phyloP scores from a whole-genome alignment of 2,113 vertebrate species.

The Podarcis muralis region DNA sequence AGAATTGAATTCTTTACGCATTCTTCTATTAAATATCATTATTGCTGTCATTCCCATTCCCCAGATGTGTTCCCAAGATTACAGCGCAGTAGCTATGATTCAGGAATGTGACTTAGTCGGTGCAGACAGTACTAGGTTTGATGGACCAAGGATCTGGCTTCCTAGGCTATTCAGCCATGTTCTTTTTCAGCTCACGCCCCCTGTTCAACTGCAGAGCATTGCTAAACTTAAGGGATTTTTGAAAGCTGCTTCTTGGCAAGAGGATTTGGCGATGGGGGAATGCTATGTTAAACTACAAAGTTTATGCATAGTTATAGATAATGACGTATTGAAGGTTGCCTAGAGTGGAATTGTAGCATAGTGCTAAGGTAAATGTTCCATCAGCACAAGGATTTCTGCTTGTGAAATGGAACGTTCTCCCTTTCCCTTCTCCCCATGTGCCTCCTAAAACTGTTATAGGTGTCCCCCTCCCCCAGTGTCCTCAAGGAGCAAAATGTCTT shows the following conservation, averaged over 20 bases:
- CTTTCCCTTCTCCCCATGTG: too few relatives aligned
- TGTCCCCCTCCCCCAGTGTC: too few relatives aligned
- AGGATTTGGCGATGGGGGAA: not conserved
- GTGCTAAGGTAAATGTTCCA: too few relatives aligned
- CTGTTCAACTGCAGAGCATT: not conserved
- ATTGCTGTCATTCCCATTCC: not conserved
- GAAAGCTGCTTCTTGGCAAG: not conserved
- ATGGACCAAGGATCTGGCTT: not conserved
- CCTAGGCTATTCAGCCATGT: not conserved
- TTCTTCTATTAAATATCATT: not conserved
- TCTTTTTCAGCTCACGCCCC: not conserved
- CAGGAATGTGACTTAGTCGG: not conserved
- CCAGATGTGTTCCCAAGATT: not conserved
- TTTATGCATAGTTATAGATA: not conserved
- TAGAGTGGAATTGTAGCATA: too few relatives aligned
- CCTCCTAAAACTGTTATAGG: too few relatives aligned
- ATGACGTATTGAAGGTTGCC: not conserved
- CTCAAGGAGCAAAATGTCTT: too few relatives aligned
- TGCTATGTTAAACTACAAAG: not conserved
- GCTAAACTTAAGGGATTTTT: not conserved
- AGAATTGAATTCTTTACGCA: slow-evolving; percentile 23
- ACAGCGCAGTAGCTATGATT: too few relatives aligned
- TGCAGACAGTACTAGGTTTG: not conserved
- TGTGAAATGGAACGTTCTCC: too few relatives aligned
- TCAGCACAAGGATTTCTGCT: too few relatives aligned